A percentile compares a stretch with the other conserved stretches of the same genome.
phyloP scores from a whole-genome alignment of 2,113 vertebrate species.

The Sturnira hondurensis region DNA sequence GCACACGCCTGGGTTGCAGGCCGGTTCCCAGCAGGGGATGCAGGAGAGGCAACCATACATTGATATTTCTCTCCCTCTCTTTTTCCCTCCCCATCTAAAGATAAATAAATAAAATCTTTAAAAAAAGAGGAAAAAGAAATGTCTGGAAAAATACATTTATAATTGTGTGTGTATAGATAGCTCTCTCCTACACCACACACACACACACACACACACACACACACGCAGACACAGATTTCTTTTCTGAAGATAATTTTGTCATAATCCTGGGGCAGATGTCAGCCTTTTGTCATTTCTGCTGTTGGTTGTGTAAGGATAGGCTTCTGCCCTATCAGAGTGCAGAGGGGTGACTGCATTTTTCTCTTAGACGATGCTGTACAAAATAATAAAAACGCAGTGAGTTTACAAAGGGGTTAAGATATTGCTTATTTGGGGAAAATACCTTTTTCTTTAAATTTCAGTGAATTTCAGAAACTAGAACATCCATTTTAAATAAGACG shows the following conservation, averaged over 20 bases:
- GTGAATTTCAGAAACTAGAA: not conserved
- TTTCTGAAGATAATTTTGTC: constrained; percentile 16
- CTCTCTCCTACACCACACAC: not conserved
- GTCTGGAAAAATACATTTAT: not conserved
- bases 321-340: not conserved
- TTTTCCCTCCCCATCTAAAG: too few species aligned
- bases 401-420: not conserved
- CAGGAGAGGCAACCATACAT: too few species aligned
- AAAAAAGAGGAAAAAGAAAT: too few species aligned
- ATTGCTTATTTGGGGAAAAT: not conserved
- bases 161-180: not conserved
- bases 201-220: not conserved
- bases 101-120: too few species aligned
- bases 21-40: too few species aligned
- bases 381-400: not conserved
- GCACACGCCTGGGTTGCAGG: too few species aligned
- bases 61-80: too few species aligned
- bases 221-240: not conserved
- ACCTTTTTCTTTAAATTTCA: not conserved
- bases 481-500: constrained; percentile 32
- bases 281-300: not conserved
- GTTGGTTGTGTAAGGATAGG: not conserved
- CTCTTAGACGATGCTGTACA: not conserved
- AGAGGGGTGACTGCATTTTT: not conserved
- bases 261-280: not conserved